Evolutionary conservation across 1,140 invertebrate genomes (phyloP).

Genomic region (Drosophila lini): DNA sequence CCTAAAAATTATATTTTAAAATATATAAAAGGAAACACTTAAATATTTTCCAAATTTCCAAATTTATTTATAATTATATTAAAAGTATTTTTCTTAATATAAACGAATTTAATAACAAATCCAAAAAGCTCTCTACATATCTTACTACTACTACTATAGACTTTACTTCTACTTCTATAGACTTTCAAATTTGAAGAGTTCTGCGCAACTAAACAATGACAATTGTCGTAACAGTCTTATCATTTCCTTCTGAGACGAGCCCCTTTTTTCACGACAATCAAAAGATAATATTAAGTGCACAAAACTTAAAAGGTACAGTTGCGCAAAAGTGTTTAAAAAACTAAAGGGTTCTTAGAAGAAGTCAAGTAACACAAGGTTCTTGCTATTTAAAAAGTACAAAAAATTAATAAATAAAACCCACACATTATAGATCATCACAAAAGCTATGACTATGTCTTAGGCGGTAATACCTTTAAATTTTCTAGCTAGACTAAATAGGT

Average conservation of each 20-base stretch:
- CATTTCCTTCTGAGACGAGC: constrained; percentile 23
- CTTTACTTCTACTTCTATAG: constrained; percentile 7
- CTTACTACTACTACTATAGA: constrained; percentile 4
- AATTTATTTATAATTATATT: background rate
- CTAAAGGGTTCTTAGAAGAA: too few species aligned
- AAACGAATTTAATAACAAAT: constrained; percentile 1
- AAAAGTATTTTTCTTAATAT: too few species aligned
- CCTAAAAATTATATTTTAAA: background rate
- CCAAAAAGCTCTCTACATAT: constrained; percentile 6
- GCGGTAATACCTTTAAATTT: background rate
- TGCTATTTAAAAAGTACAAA: background rate
- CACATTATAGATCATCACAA: background rate
- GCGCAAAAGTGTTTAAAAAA: background rate
- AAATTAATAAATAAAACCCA: background rate
- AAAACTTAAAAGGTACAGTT: constrained; percentile 33
- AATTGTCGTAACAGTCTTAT: constrained; percentile 36
- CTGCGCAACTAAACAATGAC: constrained; percentile 8
- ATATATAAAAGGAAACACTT: background rate
- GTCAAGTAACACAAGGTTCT: background rate
- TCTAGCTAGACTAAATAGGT: constrained; percentile 6
- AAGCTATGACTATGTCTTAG: background rate
- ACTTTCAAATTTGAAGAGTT: constrained; percentile 9
- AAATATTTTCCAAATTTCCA: background rate
- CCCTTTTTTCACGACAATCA: constrained; percentile 23
- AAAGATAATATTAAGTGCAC: constrained; percentile 1